Conservation (phyloP, 2,888 invertebrate species). For the Tribolium freemani region DNA sequence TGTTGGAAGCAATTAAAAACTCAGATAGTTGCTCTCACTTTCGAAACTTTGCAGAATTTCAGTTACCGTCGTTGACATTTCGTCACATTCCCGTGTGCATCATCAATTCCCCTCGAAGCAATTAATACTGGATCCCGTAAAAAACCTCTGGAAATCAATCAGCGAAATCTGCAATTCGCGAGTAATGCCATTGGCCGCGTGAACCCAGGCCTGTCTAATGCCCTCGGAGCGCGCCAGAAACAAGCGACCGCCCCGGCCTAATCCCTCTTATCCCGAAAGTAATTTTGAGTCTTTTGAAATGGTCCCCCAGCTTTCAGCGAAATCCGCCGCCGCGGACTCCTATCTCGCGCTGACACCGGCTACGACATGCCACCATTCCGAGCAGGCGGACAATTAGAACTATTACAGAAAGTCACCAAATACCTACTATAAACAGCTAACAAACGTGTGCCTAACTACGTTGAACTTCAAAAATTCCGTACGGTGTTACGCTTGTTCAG, state of each 20-base stretch:
- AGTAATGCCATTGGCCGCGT: conserved; percentile 64
- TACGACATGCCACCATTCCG: conserved; percentile 15
- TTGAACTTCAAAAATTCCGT: too few species aligned
- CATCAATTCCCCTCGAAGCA: conserved; percentile 52
- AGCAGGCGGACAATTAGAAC: neutral
- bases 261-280: conserved; percentile 77
- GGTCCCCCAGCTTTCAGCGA: conserved; percentile 67
- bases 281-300: conserved; percentile 76
- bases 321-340: conserved; percentile 64
- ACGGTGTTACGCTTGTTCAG: too few species aligned
- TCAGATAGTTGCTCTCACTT: neutral
- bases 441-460: too few species aligned
- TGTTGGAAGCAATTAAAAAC: neutral
- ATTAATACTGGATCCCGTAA: conserved; percentile 52
- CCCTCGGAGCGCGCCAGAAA: conserved; percentile 62
- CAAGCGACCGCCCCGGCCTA: conserved; percentile 69
- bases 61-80: conserved; percentile 7
- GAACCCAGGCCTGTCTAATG: conserved; percentile 65
- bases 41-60: neutral
- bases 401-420: too few species aligned
- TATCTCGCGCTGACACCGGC: conserved; percentile 64
- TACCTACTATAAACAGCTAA: too few species aligned
- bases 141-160: conserved; percentile 56
- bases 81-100: neutral
- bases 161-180: conserved; percentile 59